A percentile compares a stretch with the other conserved stretches of the same genome.
These are phyloP conservation scores for Platyscapa corneri DNA, from an alignment of 1,140 invertebrate species.

Conservation along the genomic window DNA sequence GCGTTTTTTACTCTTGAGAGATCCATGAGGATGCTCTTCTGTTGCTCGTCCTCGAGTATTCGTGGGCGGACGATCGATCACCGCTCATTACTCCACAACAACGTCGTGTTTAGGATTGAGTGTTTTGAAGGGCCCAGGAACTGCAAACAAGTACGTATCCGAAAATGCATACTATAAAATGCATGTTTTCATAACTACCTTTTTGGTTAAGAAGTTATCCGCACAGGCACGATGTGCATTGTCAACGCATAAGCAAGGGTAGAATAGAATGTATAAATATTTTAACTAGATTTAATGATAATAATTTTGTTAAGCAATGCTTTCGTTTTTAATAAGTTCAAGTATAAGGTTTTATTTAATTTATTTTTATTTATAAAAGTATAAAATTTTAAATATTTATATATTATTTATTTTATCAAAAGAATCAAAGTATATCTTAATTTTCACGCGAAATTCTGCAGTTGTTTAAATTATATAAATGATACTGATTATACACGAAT, in stretches of 20 bases:
- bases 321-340: neutral
- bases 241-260: conserved; percentile 1
- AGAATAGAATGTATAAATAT: neutral
- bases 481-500: too few relatives aligned
- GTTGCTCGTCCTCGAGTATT: conserved; percentile 29
- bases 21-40: conserved; percentile 35
- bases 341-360: too few relatives aligned
- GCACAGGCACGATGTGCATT: neutral
- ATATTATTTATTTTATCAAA: too few relatives aligned
- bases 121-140: neutral
- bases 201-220: conserved; percentile 29
- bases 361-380: too few relatives aligned
- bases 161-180: neutral
- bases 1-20: conserved; percentile 18
- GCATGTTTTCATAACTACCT: conserved; percentile 27
- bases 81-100: neutral
- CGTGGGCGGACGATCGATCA: conserved; percentile 29
- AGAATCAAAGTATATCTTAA: too few relatives aligned
- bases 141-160: neutral
- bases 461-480: too few relatives aligned
- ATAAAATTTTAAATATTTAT: too few relatives aligned
- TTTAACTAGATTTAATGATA: neutral
- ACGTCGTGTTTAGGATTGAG: conserved; percentile 1
- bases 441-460: too few relatives aligned
- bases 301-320: neutral